Evolutionary conservation across 2,888 invertebrate genomes (phyloP).

Genomic region (Leptopilina drosophilae): DNA sequence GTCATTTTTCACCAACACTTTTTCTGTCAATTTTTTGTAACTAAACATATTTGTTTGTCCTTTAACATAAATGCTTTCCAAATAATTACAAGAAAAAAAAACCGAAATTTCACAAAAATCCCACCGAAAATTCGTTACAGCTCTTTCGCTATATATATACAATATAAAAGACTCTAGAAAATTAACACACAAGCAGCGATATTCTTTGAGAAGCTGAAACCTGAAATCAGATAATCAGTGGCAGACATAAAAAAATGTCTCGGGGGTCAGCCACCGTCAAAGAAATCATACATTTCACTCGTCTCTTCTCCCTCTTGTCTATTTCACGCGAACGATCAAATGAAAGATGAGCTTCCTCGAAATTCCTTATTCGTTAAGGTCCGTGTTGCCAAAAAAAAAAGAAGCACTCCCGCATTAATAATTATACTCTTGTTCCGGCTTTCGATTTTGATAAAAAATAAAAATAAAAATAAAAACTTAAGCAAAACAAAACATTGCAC

Average conservation of each 20-base stretch:
- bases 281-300: constrained; percentile 34
- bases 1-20: no score
- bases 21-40: no score
- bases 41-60: no score
- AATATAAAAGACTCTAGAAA: no score
- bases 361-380: constrained; percentile 6
- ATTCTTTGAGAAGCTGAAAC: neutral
- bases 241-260: constrained; percentile 20
- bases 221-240: constrained; percentile 30
- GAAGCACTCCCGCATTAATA: neutral
- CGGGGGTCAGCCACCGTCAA: constrained; percentile 14
- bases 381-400: constrained; percentile 15
- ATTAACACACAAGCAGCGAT: no score
- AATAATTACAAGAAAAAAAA: no score
- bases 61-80: no score
- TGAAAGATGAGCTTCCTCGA: constrained; percentile 1
- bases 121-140: no score
- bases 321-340: constrained; percentile 21
- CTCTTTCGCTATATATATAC: no score
- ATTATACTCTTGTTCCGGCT: neutral
- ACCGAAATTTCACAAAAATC: no score
- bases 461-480: constrained; percentile 14
- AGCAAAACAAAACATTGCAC: constrained; percentile 1
- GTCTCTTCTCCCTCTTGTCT: constrained; percentile 7
- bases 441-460: neutral